Evolutionary conservation across 35 echinoderm and acorn worm genomes (phyloP).

Genomic region (Amphiura filiformis): DNA sequence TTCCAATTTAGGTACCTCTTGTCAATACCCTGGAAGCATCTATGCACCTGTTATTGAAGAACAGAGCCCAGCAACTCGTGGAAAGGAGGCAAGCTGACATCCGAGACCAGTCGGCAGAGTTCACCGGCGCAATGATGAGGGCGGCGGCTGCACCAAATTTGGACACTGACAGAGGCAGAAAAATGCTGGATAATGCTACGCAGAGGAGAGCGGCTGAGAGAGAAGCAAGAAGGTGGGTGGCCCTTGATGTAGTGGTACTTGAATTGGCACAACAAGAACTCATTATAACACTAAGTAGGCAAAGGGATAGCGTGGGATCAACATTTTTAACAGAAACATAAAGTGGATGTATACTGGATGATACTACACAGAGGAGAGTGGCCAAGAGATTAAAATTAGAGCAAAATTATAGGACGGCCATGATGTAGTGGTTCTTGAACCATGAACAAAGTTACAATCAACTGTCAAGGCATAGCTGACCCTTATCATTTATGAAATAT

Average conservation of each 20-base stretch:
- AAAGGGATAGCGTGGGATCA: background rate
- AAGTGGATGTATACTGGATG: no score
- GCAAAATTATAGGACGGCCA: no score
- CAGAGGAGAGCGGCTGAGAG: slow-evolving; percentile 80
- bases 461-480: no score
- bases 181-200: slow-evolving; percentile 56
- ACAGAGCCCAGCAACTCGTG: slow-evolving; percentile 52
- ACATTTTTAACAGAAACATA: no score
- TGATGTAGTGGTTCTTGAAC: no score
- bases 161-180: slow-evolving; percentile 22
- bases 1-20: slow-evolving; percentile 53
- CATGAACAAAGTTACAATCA: no score
- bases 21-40: slow-evolving; percentile 75
- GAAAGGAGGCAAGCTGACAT: slow-evolving; percentile 82
- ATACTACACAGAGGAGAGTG: no score
- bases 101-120: slow-evolving; percentile 81
- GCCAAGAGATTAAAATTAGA: no score
- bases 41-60: slow-evolving; percentile 56
- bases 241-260: no score
- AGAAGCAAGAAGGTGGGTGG: slow-evolving; percentile 83
- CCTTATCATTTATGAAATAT: no score
- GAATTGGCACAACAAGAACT: background rate
- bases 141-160: slow-evolving; percentile 77
- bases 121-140: slow-evolving; percentile 55
- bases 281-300: background rate